Conservation (phyloP, 1,140 invertebrate genomes). For the Musca domestica region DNA sequence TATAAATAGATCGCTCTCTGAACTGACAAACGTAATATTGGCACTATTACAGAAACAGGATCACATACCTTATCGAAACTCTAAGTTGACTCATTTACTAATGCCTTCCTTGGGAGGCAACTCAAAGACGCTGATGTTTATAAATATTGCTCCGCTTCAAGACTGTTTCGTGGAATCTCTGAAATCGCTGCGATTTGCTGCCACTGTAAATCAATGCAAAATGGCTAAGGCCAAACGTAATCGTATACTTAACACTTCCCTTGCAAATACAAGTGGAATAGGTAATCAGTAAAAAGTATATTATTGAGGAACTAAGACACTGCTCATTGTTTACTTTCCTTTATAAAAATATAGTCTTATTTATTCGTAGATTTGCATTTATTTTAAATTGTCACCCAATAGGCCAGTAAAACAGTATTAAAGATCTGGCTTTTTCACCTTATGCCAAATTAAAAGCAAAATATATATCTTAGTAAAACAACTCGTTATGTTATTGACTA, state of each 20-base stretch:
- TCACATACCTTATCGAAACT: conserved; percentile 88
- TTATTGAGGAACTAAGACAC: not conserved
- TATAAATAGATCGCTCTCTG: conserved; percentile 84
- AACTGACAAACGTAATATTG: conserved; percentile 85
- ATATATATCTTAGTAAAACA: too few species aligned
- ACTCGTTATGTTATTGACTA: too few species aligned
- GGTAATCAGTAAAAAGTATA: not conserved
- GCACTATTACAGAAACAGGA: conserved; percentile 75
- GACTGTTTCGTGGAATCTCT: conserved; percentile 81
- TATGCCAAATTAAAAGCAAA: too few species aligned
- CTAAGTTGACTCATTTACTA: conserved; percentile 84
- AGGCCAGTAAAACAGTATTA: too few species aligned
- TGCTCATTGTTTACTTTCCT: not conserved
- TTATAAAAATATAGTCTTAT: not conserved
- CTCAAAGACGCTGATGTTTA: conserved; percentile 89
- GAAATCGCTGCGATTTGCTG: conserved; percentile 79
- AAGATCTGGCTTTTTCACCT: too few species aligned
- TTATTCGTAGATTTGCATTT: too few species aligned
- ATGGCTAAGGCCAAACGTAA: conserved; percentile 60
- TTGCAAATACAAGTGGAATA: not conserved
- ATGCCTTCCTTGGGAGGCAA: conserved; percentile 89
- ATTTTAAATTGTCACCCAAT: too few species aligned
- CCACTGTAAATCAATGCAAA: conserved; percentile 71
- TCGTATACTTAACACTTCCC: conserved; percentile 39
- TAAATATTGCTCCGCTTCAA: conserved; percentile 81